Evolutionary conservation across 2,888 invertebrate species (phyloP), one percentile per base, ranked within the genome.

Genomic region (Diarsia brunnea): DNA sequence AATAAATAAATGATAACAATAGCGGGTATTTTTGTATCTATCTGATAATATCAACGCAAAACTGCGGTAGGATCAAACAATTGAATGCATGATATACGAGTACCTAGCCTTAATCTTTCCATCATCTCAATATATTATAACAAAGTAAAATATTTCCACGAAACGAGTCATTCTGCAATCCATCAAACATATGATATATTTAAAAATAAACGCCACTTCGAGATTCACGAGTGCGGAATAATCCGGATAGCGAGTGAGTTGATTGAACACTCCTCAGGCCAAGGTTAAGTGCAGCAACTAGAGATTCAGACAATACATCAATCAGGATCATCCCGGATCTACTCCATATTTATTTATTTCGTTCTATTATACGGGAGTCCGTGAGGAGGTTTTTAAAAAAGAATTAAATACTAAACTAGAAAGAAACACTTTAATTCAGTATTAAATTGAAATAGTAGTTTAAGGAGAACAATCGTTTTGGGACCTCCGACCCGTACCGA

Each of bases 281-380:
- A 78, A 83, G 79, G 69, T 82, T 87, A 86, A 82, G 78, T 78
- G 77, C 55, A 83, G 73, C 68, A 75, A 81, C 81, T 73, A 84
- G 73, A 76, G 78, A 80, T 81, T 65, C 86, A 88, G 88, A 86
- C 90, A 86, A 88, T 88, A 87, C 91, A 91, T 93, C 91, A 91
- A 91, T 93, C 92, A 91, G 90, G 91, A 92, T 92, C 91, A 91
- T 89, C 89, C 86, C 74, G 82, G 84, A 88, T 87, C 88, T 85
- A 73, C 87, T 90, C 83, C 87, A 87, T 90, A 89, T 91, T 90
- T 92, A 91, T 91, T 90, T 91, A 89, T 89, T 90, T 89, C 81
- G 75, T 88, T n/a, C n/a, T n/a, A n/a, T n/a, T n/a, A n/a, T n/a
- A n/a, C n/a, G n/a, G n/a, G n/a, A n/a, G n/a, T n/a, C n/a, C n/a